phyloP scores from a whole-genome alignment of 2,797 vertebrate species.

The Amblyraja radiata region DNA sequence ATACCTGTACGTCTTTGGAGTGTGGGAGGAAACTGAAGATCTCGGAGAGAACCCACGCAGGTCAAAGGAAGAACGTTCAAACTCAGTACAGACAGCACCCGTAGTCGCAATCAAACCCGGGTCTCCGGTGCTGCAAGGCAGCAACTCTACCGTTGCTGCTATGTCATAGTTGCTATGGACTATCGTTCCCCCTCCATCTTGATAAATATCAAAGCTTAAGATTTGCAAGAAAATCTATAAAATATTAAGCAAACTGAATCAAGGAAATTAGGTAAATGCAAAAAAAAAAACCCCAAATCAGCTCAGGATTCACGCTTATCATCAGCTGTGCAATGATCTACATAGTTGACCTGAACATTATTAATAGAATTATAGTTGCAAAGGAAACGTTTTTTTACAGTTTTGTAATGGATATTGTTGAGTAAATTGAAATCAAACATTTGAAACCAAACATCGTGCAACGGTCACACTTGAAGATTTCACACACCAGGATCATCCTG shows the following conservation, averaged over 20 bases:
- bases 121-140: no score
- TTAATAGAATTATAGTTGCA: neutral
- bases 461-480: neutral
- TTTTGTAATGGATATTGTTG: neutral
- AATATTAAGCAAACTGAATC: neutral
- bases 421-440: neutral
- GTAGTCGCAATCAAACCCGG: no score
- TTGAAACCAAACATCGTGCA: neutral
- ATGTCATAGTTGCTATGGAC: no score
- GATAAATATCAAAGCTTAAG: neutral
- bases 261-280: no score
- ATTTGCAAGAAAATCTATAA: neutral
- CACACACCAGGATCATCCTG: neutral
- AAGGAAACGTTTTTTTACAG: slow-evolving; percentile 28
- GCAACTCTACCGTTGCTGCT: no score
- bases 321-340: neutral
- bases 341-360: neutral
- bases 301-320: neutral
- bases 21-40: no score
- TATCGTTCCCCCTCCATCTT: no score
- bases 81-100: no score
- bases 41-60: no score
- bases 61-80: no score
- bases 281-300: neutral
- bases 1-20: no score